Base-by-base conservation (phyloP, 1,140 invertebrate genomes). In the Ruditapes philippinarum region DNA sequence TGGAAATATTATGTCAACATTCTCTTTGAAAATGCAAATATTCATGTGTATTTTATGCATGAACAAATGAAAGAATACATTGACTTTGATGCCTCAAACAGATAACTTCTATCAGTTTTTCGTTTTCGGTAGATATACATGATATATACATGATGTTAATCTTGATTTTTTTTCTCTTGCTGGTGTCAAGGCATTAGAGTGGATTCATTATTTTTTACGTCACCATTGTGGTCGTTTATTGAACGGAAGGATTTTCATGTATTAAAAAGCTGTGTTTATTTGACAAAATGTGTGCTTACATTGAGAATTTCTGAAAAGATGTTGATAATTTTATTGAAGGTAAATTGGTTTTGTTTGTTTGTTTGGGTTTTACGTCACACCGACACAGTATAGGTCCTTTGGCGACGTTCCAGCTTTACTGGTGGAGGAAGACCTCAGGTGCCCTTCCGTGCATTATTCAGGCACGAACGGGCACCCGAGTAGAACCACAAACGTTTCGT, bases 1-100 rank as follows among this genome's bases (percentile, higher is more conserved):
- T 57, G 76, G 76, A 49, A 90, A 90, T 28, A 36, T n/a, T n/a
- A 60, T 22, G 83, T 84, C 54, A 83, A 84, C 31, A 78, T 89
- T 38, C 22, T 89, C 22, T 83, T 83, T 78, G n/a, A 62, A 2
- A 81, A 38, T 25, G 49, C 78, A 60, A 31, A 28, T n/a, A n/a
- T n/a, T 12, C 25, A 57, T 7, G 78, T 81, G 5, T 62, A n/a
- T 25, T 81, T 81, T 31, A 57, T 81, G 49, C 1, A 2, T 17
- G 28, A 5, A 1, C 7, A 81, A 81, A 81, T 81, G 0, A 60
- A 33, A 81, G 33, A 62, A 62, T 81, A 81, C 40, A 33, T 81
- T n/a, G 22, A 40, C 12, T 12, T 81, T 62, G 49, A 57, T 81
- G 57, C 5, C n/a, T 57, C 25, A 17, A 81, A 81, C 31, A 57